Conservation (phyloP, 2,888 invertebrate genomes). For the Limnephilus auricula region DNA sequence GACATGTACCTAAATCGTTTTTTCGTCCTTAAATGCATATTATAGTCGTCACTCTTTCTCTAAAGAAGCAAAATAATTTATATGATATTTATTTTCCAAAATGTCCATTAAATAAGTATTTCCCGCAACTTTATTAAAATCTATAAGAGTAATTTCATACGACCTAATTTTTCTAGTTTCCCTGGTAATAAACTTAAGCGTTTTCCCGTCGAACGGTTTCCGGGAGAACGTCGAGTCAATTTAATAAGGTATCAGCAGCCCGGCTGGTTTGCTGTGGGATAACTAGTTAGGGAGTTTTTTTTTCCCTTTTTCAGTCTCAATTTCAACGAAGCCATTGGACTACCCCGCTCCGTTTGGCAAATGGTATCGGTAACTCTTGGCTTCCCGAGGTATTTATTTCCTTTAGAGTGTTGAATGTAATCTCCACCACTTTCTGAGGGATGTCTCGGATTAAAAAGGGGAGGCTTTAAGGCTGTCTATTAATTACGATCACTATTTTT, state of each 20-base stretch:
- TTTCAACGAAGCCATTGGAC: conserved; percentile 39
- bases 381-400: conserved; percentile 30
- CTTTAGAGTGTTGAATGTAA: conserved; percentile 19
- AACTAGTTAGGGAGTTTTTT: conserved; percentile 52
- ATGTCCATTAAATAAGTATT: not conserved
- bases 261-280: conserved; percentile 14
- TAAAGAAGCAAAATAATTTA: not conserved
- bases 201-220: conserved; percentile 42
- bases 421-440: not conserved
- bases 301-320: conserved; percentile 58
- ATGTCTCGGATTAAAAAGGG: not conserved
- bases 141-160: not conserved
- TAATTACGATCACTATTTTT: not conserved
- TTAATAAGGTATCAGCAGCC: conserved; percentile 60
- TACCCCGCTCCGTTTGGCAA: conserved; percentile 15
- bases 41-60: not conserved
- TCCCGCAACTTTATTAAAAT: not conserved
- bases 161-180: conserved; percentile 26
- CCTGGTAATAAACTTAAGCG: conserved; percentile 33
- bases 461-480: not conserved
- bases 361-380: conserved; percentile 39
- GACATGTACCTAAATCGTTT: too few relatives aligned
- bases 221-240: conserved; percentile 50
- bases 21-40: too few relatives aligned
- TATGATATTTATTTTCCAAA: not conserved